phyloP scores from a whole-genome alignment of 2,888 invertebrate genomes.

The Erebia epiphron region DNA sequence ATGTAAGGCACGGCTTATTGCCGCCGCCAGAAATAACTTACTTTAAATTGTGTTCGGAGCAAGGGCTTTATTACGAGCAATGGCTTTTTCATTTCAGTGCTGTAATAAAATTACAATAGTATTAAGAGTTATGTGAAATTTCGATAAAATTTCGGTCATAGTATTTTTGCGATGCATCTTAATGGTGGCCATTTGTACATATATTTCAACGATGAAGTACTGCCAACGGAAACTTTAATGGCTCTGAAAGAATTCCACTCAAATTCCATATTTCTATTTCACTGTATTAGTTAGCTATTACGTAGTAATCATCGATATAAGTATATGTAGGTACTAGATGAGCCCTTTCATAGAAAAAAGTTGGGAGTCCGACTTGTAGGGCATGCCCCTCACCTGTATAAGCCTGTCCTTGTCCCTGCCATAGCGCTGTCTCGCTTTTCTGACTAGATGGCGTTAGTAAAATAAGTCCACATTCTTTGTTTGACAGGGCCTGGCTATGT shows the following conservation, averaged over 20 bases:
- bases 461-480: too few relatives aligned
- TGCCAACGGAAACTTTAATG: conserved; percentile 32
- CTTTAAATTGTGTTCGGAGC: conserved; percentile 75
- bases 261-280: too few relatives aligned
- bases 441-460: too few relatives aligned
- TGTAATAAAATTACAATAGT: conserved; percentile 60
- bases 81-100: conserved; percentile 64
- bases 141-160: conserved; percentile 52
- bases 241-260: conserved; percentile 30
- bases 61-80: conserved; percentile 71
- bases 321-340: too few relatives aligned
- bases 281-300: too few relatives aligned
- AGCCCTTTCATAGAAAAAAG: too few relatives aligned
- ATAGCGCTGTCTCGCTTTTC: too few relatives aligned
- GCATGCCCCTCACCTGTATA: too few relatives aligned
- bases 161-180: conserved; percentile 54
- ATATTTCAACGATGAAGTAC: conserved; percentile 54
- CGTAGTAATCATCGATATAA: too few relatives aligned
- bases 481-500: too few relatives aligned
- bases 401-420: too few relatives aligned
- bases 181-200: conserved; percentile 57
- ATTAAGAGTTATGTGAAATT: conserved; percentile 60
- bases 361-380: too few relatives aligned
- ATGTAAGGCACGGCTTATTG: conserved; percentile 79
- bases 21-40: conserved; percentile 72